phyloP scores from a whole-genome alignment of 2,888 invertebrate genomes.

The Deilephila elpenor region DNA sequence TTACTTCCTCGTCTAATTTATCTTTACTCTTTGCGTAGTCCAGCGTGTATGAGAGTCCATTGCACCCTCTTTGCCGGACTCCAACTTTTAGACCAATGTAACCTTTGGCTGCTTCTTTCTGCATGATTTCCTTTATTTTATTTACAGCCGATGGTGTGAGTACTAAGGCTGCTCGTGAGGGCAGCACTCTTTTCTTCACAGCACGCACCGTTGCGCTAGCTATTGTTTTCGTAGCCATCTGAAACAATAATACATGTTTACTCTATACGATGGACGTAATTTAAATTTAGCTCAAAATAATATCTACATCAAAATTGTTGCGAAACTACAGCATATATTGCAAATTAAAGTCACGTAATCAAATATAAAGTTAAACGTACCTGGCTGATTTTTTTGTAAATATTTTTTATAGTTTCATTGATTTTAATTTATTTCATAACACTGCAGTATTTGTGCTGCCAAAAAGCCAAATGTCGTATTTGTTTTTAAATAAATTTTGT shows the following conservation, averaged over 20 bases:
- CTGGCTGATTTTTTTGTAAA: background rate
- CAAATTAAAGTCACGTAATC: background rate
- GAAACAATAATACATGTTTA: conserved; percentile 39
- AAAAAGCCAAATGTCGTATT: background rate
- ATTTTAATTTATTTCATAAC: conserved; percentile 37
- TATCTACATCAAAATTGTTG: background rate
- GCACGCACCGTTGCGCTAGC: conserved; percentile 96
- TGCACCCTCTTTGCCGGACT: conserved; percentile 98
- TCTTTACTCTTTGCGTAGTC: conserved; percentile 96
- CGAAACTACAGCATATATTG: background rate
- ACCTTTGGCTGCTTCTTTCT: conserved; percentile 87
- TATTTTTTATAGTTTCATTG: conserved; percentile 31
- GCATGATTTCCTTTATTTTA: conserved; percentile 92
- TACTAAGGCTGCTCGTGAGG: conserved; percentile 93
- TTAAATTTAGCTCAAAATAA: background rate
- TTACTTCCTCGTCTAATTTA: conserved; percentile 98
- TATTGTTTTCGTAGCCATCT: conserved; percentile 91
- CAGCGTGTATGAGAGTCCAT: conserved; percentile 98
- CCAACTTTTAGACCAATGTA: conserved; percentile 95
- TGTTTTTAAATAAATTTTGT: no score
- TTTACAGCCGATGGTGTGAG: conserved; percentile 94
- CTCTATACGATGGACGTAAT: background rate
- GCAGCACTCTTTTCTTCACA: conserved; percentile 91
- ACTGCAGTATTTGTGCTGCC: conserved; percentile 30
- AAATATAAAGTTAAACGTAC: background rate